These are phyloP conservation scores for Cerceris rybyensis DNA, from an alignment of 2,888 invertebrate species.

Conservation along the genomic window DNA sequence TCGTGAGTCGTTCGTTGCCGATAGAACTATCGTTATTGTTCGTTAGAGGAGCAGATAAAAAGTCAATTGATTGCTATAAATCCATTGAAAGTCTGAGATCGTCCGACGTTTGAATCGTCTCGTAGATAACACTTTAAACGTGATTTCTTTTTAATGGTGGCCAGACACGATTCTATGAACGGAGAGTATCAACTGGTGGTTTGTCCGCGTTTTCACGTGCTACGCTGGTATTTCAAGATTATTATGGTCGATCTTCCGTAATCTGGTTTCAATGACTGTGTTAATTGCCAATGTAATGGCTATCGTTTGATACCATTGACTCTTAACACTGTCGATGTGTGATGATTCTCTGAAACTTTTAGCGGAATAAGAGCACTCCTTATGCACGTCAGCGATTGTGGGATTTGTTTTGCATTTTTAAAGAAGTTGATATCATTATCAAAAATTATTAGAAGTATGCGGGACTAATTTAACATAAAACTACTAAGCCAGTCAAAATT, in stretches of 20 bases:
- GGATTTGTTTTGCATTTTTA: no score
- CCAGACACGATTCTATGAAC: not conserved
- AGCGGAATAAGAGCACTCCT: no score
- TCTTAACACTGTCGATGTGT: no score
- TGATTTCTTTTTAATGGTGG: not conserved
- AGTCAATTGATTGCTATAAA: not conserved
- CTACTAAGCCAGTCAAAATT: no score
- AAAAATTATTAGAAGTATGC: no score
- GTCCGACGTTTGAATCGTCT: no score
- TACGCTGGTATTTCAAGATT: constrained; percentile 11
- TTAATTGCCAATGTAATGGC: constrained; percentile 23
- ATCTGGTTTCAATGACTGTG: constrained; percentile 27
- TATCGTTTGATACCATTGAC: no score
- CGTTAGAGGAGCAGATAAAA: not conserved
- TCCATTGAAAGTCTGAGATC: not conserved
- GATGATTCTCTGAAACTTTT: no score
- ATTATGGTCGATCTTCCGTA: constrained; percentile 26
- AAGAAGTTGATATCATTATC: no score
- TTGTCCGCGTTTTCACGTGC: constrained; percentile 22
- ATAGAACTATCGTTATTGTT: not conserved
- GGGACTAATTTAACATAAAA: no score
- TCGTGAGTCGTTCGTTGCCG: not conserved
- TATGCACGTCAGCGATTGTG: no score
- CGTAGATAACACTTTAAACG: no score
- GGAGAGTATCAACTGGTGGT: constrained; percentile 38